Evolutionary conservation across 2,797 vertebrate genomes (phyloP).

Genomic region (Thunnus albacares): DNA sequence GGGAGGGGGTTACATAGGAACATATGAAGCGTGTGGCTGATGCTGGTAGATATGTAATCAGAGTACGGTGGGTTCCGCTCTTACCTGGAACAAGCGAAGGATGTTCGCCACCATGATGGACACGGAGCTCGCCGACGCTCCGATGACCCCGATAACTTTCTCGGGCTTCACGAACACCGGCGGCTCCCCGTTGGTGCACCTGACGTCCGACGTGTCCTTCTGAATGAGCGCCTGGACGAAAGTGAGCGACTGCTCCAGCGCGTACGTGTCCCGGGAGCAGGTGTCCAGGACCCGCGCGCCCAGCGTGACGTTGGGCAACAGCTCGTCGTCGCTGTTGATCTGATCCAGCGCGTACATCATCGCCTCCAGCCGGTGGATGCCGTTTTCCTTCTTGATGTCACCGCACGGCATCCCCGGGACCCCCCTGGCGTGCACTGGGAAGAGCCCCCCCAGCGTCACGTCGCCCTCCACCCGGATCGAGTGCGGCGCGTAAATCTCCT

Average conservation of each 20-base stretch:
- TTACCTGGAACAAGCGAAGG: slow-evolving; percentile 96
- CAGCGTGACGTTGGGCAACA: slow-evolving; percentile 95
- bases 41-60: too few relatives aligned
- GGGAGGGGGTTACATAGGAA: neutral
- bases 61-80: too few relatives aligned
- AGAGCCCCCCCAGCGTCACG: slow-evolving; percentile 95
- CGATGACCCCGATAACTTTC: slow-evolving; percentile 95
- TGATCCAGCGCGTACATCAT: slow-evolving; percentile 97
- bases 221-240: slow-evolving; percentile 98
- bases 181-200: slow-evolving; percentile 96
- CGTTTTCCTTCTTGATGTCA: slow-evolving; percentile 94
- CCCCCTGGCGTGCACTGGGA: slow-evolving; percentile 94
- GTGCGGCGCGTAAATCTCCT: slow-evolving; percentile 96
- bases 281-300: slow-evolving; percentile 96
- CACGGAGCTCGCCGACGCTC: slow-evolving; percentile 95
- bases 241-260: slow-evolving; percentile 96
- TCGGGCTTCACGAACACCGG: slow-evolving; percentile 95
- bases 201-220: slow-evolving; percentile 96
- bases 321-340: slow-evolving; percentile 95
- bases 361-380: slow-evolving; percentile 96
- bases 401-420: slow-evolving; percentile 90
- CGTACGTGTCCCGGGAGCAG: slow-evolving; percentile 96
- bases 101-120: slow-evolving; percentile 99
- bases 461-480: slow-evolving; percentile 96
- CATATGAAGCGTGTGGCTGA: too few relatives aligned